Evolutionary conservation across 2,888 invertebrate genomes (phyloP).

Genomic region (Stenoptilia bipunctidactyla): DNA sequence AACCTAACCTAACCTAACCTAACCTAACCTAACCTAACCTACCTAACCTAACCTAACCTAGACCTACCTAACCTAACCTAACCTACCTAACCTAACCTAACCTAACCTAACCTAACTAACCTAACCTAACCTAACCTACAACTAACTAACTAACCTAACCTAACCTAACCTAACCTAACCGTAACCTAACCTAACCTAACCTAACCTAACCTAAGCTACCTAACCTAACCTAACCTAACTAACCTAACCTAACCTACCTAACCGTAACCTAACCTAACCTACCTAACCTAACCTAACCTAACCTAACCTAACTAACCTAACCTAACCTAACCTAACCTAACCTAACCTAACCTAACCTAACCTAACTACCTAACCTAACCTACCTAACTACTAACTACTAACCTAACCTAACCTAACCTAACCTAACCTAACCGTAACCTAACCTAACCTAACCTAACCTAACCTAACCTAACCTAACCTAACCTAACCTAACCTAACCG

Average conservation of each 20-base stretch:
- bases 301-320: conserved; percentile 19
- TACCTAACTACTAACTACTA: conserved; percentile 1
- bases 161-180: conserved; percentile 19
- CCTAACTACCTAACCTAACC: not conserved
- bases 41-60: conserved; percentile 17
- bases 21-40: conserved; percentile 16
- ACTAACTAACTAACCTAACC: conserved; percentile 20
- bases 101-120: conserved; percentile 16
- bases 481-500: not conserved
- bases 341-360: conserved; percentile 1
- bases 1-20: conserved; percentile 17
- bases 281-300: conserved; percentile 20
- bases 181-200: conserved; percentile 19
- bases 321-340: conserved; percentile 1
- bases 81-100: conserved; percentile 20
- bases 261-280: conserved; percentile 19
- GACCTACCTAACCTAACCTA: conserved; percentile 20
- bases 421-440: not conserved
- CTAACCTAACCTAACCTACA: conserved; percentile 20
- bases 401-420: conserved; percentile 5
- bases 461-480: conserved; percentile 1
- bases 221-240: conserved; percentile 22
- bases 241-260: conserved; percentile 21
- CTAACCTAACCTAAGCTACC: conserved; percentile 18
- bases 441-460: not conserved